Evolutionary conservation across 2,113 vertebrate species (phyloP).

Genomic region (Phocoena sinus): DNA sequence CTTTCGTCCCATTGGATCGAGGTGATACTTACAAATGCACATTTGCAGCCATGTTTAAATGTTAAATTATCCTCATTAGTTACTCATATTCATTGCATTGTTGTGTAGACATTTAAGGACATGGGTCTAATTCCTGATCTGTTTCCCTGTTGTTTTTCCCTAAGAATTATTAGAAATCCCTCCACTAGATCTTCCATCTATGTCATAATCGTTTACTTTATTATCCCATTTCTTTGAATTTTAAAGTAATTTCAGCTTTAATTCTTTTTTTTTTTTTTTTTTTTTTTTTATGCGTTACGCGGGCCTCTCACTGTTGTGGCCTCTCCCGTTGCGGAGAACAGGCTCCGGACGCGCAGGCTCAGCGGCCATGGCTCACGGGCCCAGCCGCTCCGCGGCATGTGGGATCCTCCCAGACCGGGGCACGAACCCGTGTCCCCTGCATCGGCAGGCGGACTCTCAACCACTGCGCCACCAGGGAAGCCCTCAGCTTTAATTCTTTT

Average conservation of each 20-base stretch:
- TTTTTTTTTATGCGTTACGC: too few relatives aligned
- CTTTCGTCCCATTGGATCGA: neutral
- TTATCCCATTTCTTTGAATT: neutral
- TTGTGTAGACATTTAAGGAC: neutral
- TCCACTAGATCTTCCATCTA: neutral
- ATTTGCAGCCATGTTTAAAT: neutral
- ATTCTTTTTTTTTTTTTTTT: too few relatives aligned
- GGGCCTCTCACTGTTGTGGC: too few relatives aligned
- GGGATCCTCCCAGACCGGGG: too few relatives aligned
- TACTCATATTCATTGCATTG: neutral
- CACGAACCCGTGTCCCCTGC: too few relatives aligned
- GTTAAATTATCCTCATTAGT: neutral
- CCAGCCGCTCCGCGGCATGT: too few relatives aligned
- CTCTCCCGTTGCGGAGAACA: too few relatives aligned
- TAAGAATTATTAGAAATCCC: neutral
- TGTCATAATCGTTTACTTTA: neutral
- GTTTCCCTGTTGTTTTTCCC: neutral
- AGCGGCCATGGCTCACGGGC: too few relatives aligned
- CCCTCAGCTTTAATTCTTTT: conserved; percentile 3
- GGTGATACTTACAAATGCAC: neutral
- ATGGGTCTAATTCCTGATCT: neutral
- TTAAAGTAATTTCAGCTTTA: conserved; percentile 6
- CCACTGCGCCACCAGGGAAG: too few relatives aligned
- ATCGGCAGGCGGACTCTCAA: too few relatives aligned
- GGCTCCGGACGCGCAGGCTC: too few relatives aligned